Conservation (phyloP, 2,113 vertebrate species). For the Tyrannus savana region DNA sequence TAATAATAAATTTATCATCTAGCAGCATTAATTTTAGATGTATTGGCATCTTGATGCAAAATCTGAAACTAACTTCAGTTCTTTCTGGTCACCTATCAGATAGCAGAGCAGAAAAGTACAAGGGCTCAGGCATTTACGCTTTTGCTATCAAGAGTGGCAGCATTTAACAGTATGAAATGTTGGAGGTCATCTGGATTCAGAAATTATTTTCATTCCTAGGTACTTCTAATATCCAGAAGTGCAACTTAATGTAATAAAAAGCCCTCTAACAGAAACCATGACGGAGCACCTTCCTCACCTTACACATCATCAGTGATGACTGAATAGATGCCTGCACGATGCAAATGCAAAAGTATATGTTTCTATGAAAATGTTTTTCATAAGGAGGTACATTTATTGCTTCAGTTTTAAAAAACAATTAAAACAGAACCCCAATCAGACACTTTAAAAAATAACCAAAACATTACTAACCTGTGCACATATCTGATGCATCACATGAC, state of each 20-base stretch:
- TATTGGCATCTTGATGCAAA: background rate
- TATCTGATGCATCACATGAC: conserved; percentile 84
- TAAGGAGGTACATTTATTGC: background rate
- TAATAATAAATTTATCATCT: background rate
- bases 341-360: background rate
- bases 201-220: background rate
- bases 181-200: background rate
- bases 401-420: background rate
- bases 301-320: background rate
- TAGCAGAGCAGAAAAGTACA: background rate
- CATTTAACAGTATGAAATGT: background rate
- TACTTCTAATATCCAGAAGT: background rate
- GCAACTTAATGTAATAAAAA: background rate
- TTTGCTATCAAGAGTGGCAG: background rate
- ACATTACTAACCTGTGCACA: conserved; percentile 79
- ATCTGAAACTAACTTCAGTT: background rate
- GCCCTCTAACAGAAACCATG: background rate
- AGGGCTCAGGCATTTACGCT: background rate
- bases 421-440: background rate
- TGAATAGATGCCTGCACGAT: background rate
- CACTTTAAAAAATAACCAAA: background rate
- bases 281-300: background rate
- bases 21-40: background rate
- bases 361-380: background rate
- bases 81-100: background rate